phyloP scores from a whole-genome alignment of 2,113 vertebrate species.

The Prinia subflava region DNA sequence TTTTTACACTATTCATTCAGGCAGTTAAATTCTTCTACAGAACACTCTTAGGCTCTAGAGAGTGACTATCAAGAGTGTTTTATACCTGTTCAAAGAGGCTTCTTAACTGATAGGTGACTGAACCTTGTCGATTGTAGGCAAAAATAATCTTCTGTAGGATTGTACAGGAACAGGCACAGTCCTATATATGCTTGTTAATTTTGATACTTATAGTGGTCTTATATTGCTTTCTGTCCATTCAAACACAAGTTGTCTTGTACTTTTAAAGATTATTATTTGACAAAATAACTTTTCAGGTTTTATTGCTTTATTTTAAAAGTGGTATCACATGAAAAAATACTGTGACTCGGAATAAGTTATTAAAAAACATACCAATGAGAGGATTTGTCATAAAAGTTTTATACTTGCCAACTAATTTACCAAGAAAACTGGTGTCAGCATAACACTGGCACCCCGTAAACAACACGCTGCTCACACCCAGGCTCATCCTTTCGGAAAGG shows the following conservation, averaged over 20 bases:
- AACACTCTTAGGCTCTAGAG: not conserved
- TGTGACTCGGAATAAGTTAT: not conserved
- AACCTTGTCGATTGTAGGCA: not conserved
- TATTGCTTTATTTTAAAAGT: not conserved
- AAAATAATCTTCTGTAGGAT: not conserved
- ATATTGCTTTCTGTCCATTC: not conserved
- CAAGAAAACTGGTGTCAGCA: rapidly evolving
- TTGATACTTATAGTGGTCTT: not conserved
- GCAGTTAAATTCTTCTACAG: not conserved
- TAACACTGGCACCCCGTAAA: rapidly evolving
- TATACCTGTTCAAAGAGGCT: not conserved
- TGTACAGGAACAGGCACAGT: rapidly evolving
- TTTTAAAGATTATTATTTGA: not conserved
- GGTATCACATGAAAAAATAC: not conserved
- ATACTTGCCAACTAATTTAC: not conserved
- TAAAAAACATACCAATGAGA: not conserved
- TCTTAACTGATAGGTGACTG: not conserved
- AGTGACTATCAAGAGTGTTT: not conserved
- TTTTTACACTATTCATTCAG: not conserved
- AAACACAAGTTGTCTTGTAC: not conserved
- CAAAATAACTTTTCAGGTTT: not conserved
- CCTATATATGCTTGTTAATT: not conserved
- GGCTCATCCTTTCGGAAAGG: not conserved
- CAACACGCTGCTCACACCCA: not conserved
- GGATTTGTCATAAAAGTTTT: not conserved